A percentile compares a stretch with the other conserved stretches of the same genome.
Evolutionary conservation across 2,113 vertebrate species (phyloP).

Genomic region (Diadophis punctatus): DNA sequence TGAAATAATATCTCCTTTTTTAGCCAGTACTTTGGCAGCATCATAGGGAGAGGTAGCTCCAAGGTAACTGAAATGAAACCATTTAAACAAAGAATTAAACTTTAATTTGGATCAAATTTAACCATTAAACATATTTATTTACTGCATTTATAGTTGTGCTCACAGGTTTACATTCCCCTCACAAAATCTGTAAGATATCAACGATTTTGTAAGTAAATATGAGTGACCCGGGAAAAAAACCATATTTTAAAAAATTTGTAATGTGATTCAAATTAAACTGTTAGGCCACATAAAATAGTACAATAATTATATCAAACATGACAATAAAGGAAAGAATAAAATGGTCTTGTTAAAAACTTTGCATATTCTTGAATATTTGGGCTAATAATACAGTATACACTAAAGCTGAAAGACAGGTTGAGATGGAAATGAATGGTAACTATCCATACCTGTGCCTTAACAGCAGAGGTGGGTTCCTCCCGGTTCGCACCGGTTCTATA

Average conservation of each 20-base stretch:
- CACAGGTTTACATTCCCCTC: neutral
- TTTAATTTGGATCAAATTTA: neutral
- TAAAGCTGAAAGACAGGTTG: neutral
- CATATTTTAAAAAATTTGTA: neutral
- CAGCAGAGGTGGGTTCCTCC: too few species aligned
- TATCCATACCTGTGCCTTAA: neutral
- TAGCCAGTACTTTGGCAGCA: constrained; percentile 88
- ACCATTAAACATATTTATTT: neutral
- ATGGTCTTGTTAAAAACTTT: neutral
- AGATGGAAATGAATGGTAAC: neutral
- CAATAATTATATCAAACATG: neutral
- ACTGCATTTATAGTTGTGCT: neutral
- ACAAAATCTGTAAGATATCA: neutral
- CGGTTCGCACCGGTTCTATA: too few species aligned
- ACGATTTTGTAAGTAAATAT: neutral
- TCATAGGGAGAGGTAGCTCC: constrained; percentile 84
- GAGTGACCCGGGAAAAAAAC: neutral
- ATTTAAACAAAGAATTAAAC: neutral
- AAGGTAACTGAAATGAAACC: constrained; percentile 73
- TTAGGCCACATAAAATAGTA: neutral
- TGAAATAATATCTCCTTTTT: constrained; percentile 84
- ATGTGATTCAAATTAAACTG: neutral
- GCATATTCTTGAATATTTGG: neutral
- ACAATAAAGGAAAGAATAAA: neutral
- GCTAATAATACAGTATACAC: neutral